Evolutionary conservation across 2,888 invertebrate species (phyloP).

Genomic region (Sesamia inferens): DNA sequence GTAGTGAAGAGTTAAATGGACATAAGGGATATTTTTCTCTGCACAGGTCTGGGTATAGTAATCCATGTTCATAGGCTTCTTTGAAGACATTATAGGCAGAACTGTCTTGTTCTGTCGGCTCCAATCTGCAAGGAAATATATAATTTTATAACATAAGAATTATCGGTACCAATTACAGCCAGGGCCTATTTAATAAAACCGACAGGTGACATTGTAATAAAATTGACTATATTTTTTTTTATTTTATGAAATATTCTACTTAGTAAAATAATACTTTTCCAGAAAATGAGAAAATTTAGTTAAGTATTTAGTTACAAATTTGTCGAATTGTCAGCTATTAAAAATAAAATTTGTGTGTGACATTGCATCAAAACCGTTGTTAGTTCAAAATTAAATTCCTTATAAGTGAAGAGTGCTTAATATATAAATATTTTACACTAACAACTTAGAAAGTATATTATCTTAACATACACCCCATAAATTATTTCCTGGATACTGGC

Average conservation of each 20-base stretch:
- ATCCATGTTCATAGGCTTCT: slow-evolving; percentile 74
- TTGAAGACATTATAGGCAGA: slow-evolving; percentile 73
- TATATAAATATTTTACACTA: neutral
- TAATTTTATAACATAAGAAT: neutral
- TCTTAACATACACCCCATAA: slow-evolving; percentile 59
- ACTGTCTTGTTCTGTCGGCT: slow-evolving; percentile 73
- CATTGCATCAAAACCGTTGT: neutral
- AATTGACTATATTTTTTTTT: too few species aligned
- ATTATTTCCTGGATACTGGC: slow-evolving; percentile 32
- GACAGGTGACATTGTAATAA: neutral
- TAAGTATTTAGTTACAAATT: neutral
- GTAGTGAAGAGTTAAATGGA: slow-evolving; percentile 72
- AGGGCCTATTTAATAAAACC: neutral
- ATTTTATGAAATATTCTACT: too few species aligned
- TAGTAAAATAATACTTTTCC: neutral
- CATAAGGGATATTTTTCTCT: slow-evolving; percentile 73
- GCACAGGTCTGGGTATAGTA: slow-evolving; percentile 66
- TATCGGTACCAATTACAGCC: neutral
- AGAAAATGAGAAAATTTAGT: neutral
- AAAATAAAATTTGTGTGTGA: too few species aligned
- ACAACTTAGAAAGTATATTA: slow-evolving; percentile 33
- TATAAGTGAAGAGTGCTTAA: too few species aligned
- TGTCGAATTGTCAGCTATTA: neutral
- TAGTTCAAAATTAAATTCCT: neutral
- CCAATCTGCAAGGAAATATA: slow-evolving; percentile 69